These are phyloP conservation scores for Hyaena hyaena DNA, from an alignment of 2,113 vertebrate genomes.

Conservation along the genomic window DNA sequence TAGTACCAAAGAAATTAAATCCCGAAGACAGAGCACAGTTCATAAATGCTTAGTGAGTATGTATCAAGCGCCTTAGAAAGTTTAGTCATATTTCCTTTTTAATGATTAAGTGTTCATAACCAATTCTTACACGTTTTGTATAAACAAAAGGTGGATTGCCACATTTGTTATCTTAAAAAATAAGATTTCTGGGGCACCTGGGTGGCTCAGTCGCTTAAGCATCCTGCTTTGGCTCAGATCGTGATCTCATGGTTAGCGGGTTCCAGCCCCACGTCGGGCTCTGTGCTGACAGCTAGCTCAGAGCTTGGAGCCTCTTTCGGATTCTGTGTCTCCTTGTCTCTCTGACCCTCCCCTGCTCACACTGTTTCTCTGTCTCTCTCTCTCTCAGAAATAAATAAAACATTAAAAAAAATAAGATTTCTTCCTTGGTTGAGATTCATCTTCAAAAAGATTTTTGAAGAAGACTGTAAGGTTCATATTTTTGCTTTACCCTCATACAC, in stretches of 20 bases:
- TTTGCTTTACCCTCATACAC: neutral
- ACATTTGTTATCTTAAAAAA: neutral
- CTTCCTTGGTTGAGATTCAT: neutral
- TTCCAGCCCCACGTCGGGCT: no score
- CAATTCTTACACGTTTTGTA: neutral
- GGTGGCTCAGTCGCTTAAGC: no score
- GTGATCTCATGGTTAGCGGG: no score
- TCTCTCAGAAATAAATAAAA: no score
- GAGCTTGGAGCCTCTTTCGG: no score
- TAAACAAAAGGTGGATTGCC: neutral
- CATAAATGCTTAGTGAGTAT: neutral
- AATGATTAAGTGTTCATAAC: neutral
- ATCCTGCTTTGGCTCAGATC: no score
- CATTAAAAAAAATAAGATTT: neutral
- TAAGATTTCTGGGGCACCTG: no score
- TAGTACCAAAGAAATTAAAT: neutral
- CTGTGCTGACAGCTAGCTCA: no score
- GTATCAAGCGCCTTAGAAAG: neutral
- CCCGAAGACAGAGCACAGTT: neutral
- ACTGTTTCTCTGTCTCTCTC: no score
- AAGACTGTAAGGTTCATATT: neutral
- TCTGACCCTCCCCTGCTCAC: no score
- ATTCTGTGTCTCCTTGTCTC: no score
- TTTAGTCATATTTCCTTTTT: neutral
- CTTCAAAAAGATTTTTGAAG: neutral